Percentiles rank a stretch among this genome's conserved stretches.
phyloP scores from a whole-genome alignment of 2,797 vertebrate genomes.

The Sebastes nivosus region DNA sequence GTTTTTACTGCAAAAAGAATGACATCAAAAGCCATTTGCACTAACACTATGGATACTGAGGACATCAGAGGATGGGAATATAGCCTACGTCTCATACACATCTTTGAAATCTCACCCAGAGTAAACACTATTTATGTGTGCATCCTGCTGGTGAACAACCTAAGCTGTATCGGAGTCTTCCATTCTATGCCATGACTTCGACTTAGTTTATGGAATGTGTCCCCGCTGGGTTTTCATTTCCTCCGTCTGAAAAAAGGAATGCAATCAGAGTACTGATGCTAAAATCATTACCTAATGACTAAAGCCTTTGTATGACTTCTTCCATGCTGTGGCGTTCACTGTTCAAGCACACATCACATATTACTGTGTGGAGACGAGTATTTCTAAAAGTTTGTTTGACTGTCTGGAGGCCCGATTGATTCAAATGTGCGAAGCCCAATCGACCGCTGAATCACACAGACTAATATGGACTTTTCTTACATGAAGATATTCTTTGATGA shows the following conservation, averaged over 20 bases:
- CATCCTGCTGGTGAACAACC: slow-evolving; percentile 39
- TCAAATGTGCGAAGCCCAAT: slow-evolving; percentile 19
- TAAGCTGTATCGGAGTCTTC: slow-evolving; percentile 28
- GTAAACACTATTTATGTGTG: slow-evolving; percentile 39
- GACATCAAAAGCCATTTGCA: slow-evolving; percentile 46
- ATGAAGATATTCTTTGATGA: background rate
- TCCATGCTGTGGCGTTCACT: slow-evolving; percentile 62
- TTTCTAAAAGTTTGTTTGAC: slow-evolving; percentile 39
- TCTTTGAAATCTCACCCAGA: slow-evolving; percentile 25
- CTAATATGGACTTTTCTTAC: background rate
- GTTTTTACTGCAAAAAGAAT: slow-evolving; percentile 59
- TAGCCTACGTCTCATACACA: slow-evolving; percentile 5
- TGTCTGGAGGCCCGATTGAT: slow-evolving; percentile 29
- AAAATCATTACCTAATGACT: slow-evolving; percentile 81
- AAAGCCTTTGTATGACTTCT: slow-evolving; percentile 65
- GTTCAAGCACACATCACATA: slow-evolving; percentile 34
- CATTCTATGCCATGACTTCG: slow-evolving; percentile 51
- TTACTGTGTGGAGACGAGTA: slow-evolving; percentile 34
- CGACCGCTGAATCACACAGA: slow-evolving; percentile 21
- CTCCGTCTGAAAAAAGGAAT: slow-evolving; percentile 67
- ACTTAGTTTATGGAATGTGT: slow-evolving; percentile 68
- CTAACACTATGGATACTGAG: slow-evolving; percentile 4
- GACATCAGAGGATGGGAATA: background rate
- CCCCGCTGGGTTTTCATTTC: slow-evolving; percentile 78
- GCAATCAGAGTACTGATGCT: slow-evolving; percentile 74